Evolutionary conservation across 2,113 vertebrate genomes (phyloP), one percentile per base, ranked within the genome.

Genomic region (Phoenicopterus ruber): DNA sequence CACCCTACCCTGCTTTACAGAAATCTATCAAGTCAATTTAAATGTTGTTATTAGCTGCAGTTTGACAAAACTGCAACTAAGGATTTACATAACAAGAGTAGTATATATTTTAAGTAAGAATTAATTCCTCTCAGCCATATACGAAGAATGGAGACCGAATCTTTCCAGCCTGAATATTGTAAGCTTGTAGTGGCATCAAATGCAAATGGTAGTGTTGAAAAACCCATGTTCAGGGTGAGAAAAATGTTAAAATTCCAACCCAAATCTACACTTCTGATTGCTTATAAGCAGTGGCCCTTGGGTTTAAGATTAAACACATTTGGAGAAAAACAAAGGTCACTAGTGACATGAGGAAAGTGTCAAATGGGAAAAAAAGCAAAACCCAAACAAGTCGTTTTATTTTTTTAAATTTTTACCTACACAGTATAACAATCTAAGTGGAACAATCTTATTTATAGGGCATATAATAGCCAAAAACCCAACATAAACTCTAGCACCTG

Each of bases 61-160:
- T 93, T 77, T 90, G 96, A 97, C 92, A 96, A 95, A 94, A 95
- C 93, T 90, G 94, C 94, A 97, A 93, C 91, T 46, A 92, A 93
- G 73, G 88, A 98, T 97, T 97, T 98, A 96, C 78, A 97, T 96
- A 96, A 97, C 67, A 97, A 96, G 84, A 88, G 25, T 11, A 91
- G 44, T 82, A 74, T 79, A 74, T 80, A 69, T 55, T 95, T 89
- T 8, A 80, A 93, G 72, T 49, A 82, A 58, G 67, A 67, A 67
- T 82, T 94, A 40, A 91, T 85, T 89, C 61, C 63, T 91, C 70
- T 85, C 67, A 79, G 66, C 63, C 24, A 79, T n/a, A 32, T 80
- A 46, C 50, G 86, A 96, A 87, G 82, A 93, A 62, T 8, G 95
- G 58, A 95, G 52, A 14, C 49, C 57, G 71, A 90, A 80, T 91